Conservation (phyloP, 2,113 vertebrate genomes). For the Dipodomys stephensi region DNA sequence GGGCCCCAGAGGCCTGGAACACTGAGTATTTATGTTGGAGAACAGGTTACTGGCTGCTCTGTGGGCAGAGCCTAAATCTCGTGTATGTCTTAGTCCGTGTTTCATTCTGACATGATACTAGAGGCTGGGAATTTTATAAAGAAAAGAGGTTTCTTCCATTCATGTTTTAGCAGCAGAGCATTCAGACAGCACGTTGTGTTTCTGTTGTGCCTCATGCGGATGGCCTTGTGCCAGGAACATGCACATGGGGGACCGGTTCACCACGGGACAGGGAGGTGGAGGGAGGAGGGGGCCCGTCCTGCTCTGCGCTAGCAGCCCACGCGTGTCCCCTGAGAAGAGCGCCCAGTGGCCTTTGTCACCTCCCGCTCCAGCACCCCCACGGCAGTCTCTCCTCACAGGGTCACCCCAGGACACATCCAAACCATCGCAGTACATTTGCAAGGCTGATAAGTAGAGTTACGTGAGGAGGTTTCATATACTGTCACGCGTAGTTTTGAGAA, state of each 20-base stretch:
- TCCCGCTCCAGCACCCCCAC: not conserved
- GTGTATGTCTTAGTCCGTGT: not conserved
- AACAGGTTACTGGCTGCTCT: not conserved
- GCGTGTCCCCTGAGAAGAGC: not conserved
- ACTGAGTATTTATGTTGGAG: not conserved
- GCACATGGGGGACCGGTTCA: not conserved
- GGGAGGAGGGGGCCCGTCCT: not conserved
- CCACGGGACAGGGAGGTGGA: not conserved
- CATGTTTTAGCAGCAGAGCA: not conserved
- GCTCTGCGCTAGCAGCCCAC: not conserved
- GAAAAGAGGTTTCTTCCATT: not conserved
- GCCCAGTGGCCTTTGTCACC: not conserved
- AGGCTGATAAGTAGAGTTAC: not conserved
- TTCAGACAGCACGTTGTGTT: not conserved
- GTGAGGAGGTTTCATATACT: slow-evolving; percentile 38
- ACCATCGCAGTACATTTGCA: not conserved
- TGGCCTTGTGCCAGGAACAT: not conserved
- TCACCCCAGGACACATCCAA: not conserved
- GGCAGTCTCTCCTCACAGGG: not conserved
- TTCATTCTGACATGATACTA: not conserved
- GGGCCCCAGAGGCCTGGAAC: not conserved
- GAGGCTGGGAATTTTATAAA: not conserved
- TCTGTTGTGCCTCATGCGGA: not conserved
- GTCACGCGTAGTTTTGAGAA: slow-evolving; percentile 28
- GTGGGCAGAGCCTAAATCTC: not conserved